Evolutionary conservation across 2,797 vertebrate genomes (phyloP), one percentile per base, ranked within the genome.

Genomic region (Halcyon badia): DNA sequence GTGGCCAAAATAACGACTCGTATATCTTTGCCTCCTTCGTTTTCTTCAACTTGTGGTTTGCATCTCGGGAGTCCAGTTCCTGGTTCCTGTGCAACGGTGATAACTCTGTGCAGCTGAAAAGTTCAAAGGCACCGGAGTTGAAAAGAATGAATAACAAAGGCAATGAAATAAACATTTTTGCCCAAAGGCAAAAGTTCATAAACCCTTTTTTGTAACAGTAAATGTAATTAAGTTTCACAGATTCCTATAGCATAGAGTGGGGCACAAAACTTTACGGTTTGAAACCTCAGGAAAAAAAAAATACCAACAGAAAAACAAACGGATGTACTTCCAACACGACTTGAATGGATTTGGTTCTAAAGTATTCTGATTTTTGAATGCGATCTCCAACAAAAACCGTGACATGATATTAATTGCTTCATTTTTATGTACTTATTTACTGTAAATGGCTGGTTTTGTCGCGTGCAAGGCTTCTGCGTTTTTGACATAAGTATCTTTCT

Each of bases 131-230:
- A 83, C 89, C 26, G 48, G 91, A 98, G 98, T 98, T 98, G 98
- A 98, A 98, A 98, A 98, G 98, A 97, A 97, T 97, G 97, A 98
- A 98, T 98, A 98, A 98, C 97, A 98, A 98, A 98, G 97, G 98
- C 98, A 98, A 98, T 98, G 98, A 97, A 98, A 98, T 98, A 98
- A 98, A 98, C 98, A 98, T 98, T 98, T 98, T 97, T 95, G 98
- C 98, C 98, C 97, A 96, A 96, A 98, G 98, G 98, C 98, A 98
- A 98, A 98, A 98, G 98, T 98, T 98, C 98, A 98, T 98, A 98
- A 98, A 98, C 98, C 97, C 96, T 97, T 98, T 98, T 98, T 98
- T 98, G 97, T 98, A 98, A 97, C 96, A 97, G 98, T 98, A 98
- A 98, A 98, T 97, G 98, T 98, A 98, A 98, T 98, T 98, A 98